phyloP scores from a whole-genome alignment of 2,888 invertebrate genomes.

The Malacosoma neustria region DNA sequence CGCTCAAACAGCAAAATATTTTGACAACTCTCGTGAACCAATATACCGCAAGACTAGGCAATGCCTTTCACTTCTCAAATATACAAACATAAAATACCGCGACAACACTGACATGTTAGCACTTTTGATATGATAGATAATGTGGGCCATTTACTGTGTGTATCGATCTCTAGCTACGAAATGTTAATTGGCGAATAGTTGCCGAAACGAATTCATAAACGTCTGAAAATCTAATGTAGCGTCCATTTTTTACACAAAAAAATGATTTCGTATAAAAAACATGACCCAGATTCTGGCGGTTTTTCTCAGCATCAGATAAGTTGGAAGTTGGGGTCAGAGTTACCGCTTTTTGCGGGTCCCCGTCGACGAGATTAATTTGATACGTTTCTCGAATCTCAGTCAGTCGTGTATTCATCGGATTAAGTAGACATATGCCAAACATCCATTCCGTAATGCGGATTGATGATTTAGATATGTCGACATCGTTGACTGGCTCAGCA shows the following conservation, averaged over 20 bases:
- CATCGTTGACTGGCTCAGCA: too few species aligned
- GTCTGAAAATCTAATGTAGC: neutral
- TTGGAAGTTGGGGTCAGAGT: neutral
- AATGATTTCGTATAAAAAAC: neutral
- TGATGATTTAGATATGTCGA: neutral
- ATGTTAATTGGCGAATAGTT: too few species aligned
- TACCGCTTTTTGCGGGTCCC: neutral
- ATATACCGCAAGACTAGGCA: too few species aligned
- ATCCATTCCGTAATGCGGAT: neutral
- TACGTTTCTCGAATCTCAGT: neutral
- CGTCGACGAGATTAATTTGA: neutral
- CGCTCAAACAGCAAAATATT: too few species aligned
- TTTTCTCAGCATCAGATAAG: neutral
- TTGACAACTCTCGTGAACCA: too few species aligned
- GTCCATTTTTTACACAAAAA: neutral
- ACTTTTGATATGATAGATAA: too few species aligned
- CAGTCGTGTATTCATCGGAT: neutral
- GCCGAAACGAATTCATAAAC: too few species aligned
- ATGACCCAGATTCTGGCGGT: neutral
- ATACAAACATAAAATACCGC: too few species aligned
- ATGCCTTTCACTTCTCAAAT: too few species aligned
- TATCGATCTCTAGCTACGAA: too few species aligned
- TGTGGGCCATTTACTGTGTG: too few species aligned
- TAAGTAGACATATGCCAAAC: neutral
- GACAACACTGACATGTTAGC: too few species aligned